These are phyloP conservation scores for Drosophila baimaii DNA, from an alignment of 1,140 invertebrate genomes.

Conservation along the genomic window DNA sequence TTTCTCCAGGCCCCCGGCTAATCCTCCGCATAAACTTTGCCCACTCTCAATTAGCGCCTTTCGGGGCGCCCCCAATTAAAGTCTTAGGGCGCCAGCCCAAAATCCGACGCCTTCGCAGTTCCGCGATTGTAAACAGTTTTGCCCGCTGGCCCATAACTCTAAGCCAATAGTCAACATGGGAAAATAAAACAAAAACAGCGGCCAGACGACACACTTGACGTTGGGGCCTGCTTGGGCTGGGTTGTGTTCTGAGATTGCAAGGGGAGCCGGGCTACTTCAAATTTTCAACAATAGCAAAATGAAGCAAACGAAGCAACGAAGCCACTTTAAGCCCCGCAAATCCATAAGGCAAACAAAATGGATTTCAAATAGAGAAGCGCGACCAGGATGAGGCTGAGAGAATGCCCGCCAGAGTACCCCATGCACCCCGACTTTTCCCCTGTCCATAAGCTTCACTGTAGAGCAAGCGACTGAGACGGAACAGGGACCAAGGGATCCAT, in stretches of 20 bases:
- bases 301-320: slow-evolving; percentile 81
- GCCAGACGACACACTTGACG: slow-evolving; percentile 65
- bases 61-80: slow-evolving; percentile 68
- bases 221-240: slow-evolving; percentile 3
- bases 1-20: slow-evolving; percentile 9
- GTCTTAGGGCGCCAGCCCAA: slow-evolving; percentile 48
- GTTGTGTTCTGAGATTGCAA: background rate
- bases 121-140: slow-evolving; percentile 69
- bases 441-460: slow-evolving; percentile 18
- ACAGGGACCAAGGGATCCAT: slow-evolving; percentile 30
- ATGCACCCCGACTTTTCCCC: background rate
- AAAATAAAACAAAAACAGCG: slow-evolving; percentile 79
- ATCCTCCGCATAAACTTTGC: slow-evolving; percentile 28
- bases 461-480: slow-evolving; percentile 16
- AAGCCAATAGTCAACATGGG: slow-evolving; percentile 80
- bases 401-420: slow-evolving; percentile 20
- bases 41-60: slow-evolving; percentile 64
- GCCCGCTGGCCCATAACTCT: slow-evolving; percentile 73
- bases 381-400: slow-evolving; percentile 41
- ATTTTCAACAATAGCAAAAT: slow-evolving; percentile 82
- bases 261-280: slow-evolving; percentile 52
- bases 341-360: slow-evolving; percentile 84
- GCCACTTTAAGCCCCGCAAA: slow-evolving; percentile 83
- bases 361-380: slow-evolving; percentile 78
- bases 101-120: slow-evolving; percentile 32